A percentile compares a stretch with the other conserved stretches of the same genome.
Evolutionary conservation across 2,888 invertebrate genomes (phyloP).

Genomic region (Uropetala carovei): DNA sequence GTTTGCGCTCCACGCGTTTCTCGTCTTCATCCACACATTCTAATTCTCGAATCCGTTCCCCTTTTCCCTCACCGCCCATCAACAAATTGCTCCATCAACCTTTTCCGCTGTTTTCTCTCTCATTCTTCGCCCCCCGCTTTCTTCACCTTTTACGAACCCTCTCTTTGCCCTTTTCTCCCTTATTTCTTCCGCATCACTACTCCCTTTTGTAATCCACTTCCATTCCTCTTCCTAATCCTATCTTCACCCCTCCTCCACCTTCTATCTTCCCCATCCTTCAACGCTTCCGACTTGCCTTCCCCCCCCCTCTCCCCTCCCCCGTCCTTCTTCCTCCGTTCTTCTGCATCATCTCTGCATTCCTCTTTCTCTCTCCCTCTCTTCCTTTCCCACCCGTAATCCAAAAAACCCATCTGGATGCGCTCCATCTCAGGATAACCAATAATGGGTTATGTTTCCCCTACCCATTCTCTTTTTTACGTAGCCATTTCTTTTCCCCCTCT

Average conservation of each 20-base stretch:
- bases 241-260: not conserved
- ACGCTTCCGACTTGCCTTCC: too few species aligned
- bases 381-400: constrained; percentile 5
- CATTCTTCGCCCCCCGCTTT: not conserved
- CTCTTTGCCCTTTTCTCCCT: not conserved
- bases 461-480: not conserved
- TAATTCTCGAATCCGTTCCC: too few species aligned
- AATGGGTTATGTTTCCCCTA: not conserved
- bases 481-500: not conserved
- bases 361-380: not conserved
- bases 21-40: too few species aligned
- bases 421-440: not conserved
- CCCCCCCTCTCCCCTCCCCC: not conserved
- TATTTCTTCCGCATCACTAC: not conserved
- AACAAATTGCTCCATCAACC: too few species aligned
- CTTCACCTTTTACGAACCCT: not conserved
- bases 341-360: not conserved
- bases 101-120: not conserved
- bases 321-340: not conserved
- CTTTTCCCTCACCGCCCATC: too few species aligned
- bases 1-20: too few species aligned
- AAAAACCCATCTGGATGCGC: not conserved
- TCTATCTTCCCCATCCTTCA: not conserved
- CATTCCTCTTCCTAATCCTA: not conserved
- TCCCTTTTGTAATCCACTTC: not conserved